phyloP scores from a whole-genome alignment of 2,888 invertebrate species.

The Cylloceria caligata region DNA sequence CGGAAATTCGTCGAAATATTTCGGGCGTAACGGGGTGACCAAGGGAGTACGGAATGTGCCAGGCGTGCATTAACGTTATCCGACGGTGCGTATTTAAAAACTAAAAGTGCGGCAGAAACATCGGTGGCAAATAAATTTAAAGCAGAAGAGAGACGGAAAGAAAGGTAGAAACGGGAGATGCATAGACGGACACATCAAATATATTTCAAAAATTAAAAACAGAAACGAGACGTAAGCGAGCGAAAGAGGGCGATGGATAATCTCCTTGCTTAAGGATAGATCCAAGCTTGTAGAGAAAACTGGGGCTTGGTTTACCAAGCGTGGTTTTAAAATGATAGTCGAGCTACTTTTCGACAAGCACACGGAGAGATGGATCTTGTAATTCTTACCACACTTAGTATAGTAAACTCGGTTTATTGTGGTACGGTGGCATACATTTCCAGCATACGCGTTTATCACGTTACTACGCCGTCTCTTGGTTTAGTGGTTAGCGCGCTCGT shows the following conservation, averaged over 20 bases:
- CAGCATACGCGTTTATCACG: too few species aligned
- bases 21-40: slow-evolving; percentile 47
- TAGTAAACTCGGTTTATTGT: too few species aligned
- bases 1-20: slow-evolving; percentile 63
- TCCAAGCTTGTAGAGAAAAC: not conserved
- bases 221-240: not conserved
- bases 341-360: too few species aligned
- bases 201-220: slow-evolving; percentile 5
- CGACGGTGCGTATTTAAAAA: slow-evolving; percentile 41
- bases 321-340: too few species aligned
- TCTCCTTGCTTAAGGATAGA: slow-evolving; percentile 27
- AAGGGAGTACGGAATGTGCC: slow-evolving; percentile 35
- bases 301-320: not conserved
- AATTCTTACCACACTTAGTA: too few species aligned
- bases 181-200: not conserved
- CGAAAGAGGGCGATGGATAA: slow-evolving; percentile 1
- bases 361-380: too few species aligned
- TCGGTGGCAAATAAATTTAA: slow-evolving; percentile 1
- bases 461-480: too few species aligned
- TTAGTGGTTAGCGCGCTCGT: too few species aligned
- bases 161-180: not conserved
- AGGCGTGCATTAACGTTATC: slow-evolving; percentile 6
- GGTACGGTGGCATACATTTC: too few species aligned
- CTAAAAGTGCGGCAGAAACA: slow-evolving; percentile 6
- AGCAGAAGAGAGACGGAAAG: slow-evolving; percentile 2